Evolutionary conservation across 2,888 invertebrate species (phyloP).

Genomic region (Temnothorax ravouxi): DNA sequence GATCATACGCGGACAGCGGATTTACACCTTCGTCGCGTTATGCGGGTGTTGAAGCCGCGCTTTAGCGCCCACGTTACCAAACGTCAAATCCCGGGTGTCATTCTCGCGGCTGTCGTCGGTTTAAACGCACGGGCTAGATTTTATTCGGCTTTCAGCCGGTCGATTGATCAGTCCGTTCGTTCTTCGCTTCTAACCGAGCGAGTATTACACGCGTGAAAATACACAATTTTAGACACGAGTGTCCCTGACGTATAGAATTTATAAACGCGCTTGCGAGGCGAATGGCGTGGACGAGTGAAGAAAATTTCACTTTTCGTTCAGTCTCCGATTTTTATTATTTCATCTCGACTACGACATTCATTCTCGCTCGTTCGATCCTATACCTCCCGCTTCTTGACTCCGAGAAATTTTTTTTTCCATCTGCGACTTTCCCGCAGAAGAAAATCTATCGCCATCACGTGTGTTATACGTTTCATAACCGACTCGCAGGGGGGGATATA

Average conservation of each 20-base stretch:
- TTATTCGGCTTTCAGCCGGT: conserved; percentile 76
- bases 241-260: conserved; percentile 14
- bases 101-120: conserved; percentile 62
- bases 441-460: background rate
- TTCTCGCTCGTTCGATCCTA: background rate
- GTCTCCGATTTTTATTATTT: conserved; percentile 67
- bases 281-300: conserved; percentile 51
- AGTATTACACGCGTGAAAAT: conserved; percentile 24
- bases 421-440: background rate
- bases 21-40: conserved; percentile 39
- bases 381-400: background rate
- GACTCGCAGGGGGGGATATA: conserved; percentile 43
- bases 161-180: conserved; percentile 72
- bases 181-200: conserved; percentile 70
- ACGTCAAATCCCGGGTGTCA: conserved; percentile 44
- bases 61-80: background rate
- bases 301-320: conserved; percentile 52
- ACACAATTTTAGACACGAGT: conserved; percentile 60
- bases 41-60: conserved; percentile 32
- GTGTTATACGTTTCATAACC: conserved; percentile 42
- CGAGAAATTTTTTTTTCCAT: conserved; percentile 8
- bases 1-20: background rate
- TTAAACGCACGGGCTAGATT: conserved; percentile 75
- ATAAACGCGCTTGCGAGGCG: background rate
- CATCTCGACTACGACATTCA: conserved; percentile 21